phyloP scores from a whole-genome alignment of 2,113 vertebrate species.

The Micronisus gabar region DNA sequence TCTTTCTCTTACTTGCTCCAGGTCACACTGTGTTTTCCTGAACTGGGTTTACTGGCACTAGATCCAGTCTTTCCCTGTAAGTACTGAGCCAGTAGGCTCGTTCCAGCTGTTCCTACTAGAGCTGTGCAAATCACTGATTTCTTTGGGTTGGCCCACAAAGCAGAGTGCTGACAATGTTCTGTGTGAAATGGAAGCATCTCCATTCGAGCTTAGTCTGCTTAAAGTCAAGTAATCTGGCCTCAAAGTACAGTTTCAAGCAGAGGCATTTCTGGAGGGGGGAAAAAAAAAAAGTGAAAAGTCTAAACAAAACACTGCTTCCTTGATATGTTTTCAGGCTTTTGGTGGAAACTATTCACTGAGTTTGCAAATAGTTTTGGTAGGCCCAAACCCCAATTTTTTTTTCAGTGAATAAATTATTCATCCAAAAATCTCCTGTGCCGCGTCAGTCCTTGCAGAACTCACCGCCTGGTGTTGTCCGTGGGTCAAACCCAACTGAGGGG shows the following conservation, averaged over 20 bases:
- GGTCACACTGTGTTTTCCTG: neutral
- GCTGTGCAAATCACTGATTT: neutral
- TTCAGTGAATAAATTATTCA: neutral
- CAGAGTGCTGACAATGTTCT: neutral
- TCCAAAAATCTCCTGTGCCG: neutral
- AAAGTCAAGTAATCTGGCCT: neutral
- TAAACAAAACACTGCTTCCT: neutral
- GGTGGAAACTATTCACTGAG: slow-evolving; percentile 40
- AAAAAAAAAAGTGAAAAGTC: neutral
- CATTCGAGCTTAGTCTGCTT: neutral
- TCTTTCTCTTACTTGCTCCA: neutral
- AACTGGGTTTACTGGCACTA: neutral
- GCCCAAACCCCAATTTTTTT: neutral
- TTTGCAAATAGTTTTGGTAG: slow-evolving; percentile 32
- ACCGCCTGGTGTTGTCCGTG: neutral
- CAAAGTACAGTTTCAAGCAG: neutral
- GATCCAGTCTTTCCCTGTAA: neutral
- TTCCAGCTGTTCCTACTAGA: neutral
- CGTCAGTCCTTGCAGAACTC: neutral
- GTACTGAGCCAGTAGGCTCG: rapidly evolving
- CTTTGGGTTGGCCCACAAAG: neutral
- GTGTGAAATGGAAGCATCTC: neutral
- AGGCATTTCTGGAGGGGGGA: neutral
- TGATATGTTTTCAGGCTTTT: slow-evolving; percentile 1
- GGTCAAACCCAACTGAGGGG: neutral